Evolutionary conservation across 92 coral and sea anemone genomes (phyloP).

Genomic region (Muricea muricata): DNA sequence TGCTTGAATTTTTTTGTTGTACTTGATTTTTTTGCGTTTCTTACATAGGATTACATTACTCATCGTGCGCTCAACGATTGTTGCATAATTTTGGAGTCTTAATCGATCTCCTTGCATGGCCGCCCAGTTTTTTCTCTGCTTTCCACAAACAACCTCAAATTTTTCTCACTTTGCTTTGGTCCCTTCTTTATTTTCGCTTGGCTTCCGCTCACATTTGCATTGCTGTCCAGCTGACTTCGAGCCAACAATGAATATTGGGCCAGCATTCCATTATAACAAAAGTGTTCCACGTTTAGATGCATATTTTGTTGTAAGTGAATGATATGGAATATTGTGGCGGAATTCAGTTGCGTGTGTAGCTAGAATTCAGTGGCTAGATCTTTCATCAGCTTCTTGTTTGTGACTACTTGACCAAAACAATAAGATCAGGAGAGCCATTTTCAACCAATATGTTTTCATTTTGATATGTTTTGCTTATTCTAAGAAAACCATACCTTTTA

Average conservation of each 20-base stretch:
- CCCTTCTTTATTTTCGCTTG: not conserved
- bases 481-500: constrained; percentile 52
- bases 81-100: not conserved
- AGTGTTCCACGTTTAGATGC: constrained; percentile 66
- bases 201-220: constrained; percentile 7
- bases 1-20: too few relatives aligned
- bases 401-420: constrained; percentile 62
- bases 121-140: not conserved
- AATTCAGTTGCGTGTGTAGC: constrained; percentile 64
- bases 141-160: not conserved
- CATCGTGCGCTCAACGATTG: too few relatives aligned
- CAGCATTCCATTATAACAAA: constrained; percentile 57
- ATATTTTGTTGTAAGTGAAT: too few relatives aligned
- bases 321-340: constrained; percentile 63
- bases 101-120: not conserved
- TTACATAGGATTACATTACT: too few relatives aligned
- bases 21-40: too few relatives aligned
- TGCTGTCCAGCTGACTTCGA: constrained; percentile 65
- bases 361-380: too few relatives aligned
- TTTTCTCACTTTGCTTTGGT: too few relatives aligned
- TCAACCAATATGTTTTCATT: constrained; percentile 54
- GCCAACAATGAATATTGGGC: constrained; percentile 65
- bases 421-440: constrained; percentile 60
- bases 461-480: constrained; percentile 30
- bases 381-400: constrained; percentile 49